Evolutionary conservation across 2,797 vertebrate species (phyloP).

Genomic region (Acestrorhynchus altus): DNA sequence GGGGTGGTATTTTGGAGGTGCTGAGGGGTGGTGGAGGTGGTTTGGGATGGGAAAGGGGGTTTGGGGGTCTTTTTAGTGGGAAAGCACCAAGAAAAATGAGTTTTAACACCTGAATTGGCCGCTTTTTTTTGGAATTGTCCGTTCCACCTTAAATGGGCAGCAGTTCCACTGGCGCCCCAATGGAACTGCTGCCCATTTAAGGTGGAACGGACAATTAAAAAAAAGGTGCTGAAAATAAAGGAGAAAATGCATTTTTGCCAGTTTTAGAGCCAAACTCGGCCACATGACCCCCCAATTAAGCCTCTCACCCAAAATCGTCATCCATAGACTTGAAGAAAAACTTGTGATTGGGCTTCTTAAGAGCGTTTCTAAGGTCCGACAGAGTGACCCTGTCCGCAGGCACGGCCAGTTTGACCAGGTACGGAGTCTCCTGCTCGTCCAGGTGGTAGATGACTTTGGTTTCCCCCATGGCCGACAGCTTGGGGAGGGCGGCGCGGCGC

Average conservation of each 20-base stretch:
- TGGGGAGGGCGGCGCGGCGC: constrained; percentile 73
- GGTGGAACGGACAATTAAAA: background rate
- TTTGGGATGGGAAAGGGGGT: too few species aligned
- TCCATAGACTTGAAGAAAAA: constrained; percentile 99
- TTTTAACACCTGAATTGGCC: background rate
- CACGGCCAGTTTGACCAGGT: constrained; percentile 93
- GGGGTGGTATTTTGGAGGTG: too few species aligned
- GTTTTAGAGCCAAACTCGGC: background rate
- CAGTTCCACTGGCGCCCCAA: background rate
- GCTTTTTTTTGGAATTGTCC: background rate
- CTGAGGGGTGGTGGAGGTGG: too few species aligned
- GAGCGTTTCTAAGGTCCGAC: constrained; percentile 94
- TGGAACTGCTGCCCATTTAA: background rate
- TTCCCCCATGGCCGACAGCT: constrained; percentile 89
- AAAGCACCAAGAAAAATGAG: too few species aligned
- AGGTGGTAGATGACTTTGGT: constrained; percentile 99
- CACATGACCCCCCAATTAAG: background rate
- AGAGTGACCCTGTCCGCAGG: constrained; percentile 93
- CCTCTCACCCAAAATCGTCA: constrained; percentile 93
- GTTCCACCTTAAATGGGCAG: background rate
- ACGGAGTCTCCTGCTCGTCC: constrained; percentile 98
- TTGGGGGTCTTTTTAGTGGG: too few species aligned
- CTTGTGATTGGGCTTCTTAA: constrained; percentile 96
- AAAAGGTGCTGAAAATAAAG: too few species aligned
- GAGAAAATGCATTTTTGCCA: too few species aligned